Evolutionary conservation across 2,113 vertebrate species (phyloP).

Genomic region (Panurus biarmicus): DNA sequence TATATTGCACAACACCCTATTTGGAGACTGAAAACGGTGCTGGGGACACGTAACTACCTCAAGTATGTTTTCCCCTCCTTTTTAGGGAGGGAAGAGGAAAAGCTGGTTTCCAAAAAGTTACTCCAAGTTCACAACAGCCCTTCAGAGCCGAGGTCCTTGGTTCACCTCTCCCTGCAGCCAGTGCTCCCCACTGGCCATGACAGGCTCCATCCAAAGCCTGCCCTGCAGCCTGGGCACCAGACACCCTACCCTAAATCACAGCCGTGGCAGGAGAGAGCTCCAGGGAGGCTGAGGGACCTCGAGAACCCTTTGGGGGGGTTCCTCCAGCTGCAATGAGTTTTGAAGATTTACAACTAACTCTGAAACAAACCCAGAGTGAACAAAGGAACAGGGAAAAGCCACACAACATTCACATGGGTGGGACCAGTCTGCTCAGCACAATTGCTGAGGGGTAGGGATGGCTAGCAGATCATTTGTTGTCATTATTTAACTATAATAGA

Average conservation of each 20-base stretch:
- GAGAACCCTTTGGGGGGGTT: neutral
- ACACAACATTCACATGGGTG: neutral
- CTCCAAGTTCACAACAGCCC: neutral
- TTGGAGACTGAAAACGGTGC: neutral
- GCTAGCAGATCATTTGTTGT: neutral
- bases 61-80: conserved; percentile 54
- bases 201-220: too few species aligned
- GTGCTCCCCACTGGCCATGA: rapidly evolving
- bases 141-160: neutral
- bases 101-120: conserved; percentile 30
- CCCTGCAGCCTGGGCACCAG: neutral
- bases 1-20: conserved; percentile 40
- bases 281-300: neutral
- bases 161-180: neutral
- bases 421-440: neutral
- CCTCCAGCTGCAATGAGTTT: neutral
- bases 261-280: neutral
- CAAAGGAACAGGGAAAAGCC: neutral
- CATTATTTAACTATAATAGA: neutral
- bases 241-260: neutral
- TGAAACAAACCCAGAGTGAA: neutral
- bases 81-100: conserved; percentile 50
- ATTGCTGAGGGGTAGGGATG: neutral
- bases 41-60: conserved; percentile 28
- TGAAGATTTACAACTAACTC: neutral